phyloP scores from a whole-genome alignment of 2,113 vertebrate genomes.

The Otocyon megalotis region DNA sequence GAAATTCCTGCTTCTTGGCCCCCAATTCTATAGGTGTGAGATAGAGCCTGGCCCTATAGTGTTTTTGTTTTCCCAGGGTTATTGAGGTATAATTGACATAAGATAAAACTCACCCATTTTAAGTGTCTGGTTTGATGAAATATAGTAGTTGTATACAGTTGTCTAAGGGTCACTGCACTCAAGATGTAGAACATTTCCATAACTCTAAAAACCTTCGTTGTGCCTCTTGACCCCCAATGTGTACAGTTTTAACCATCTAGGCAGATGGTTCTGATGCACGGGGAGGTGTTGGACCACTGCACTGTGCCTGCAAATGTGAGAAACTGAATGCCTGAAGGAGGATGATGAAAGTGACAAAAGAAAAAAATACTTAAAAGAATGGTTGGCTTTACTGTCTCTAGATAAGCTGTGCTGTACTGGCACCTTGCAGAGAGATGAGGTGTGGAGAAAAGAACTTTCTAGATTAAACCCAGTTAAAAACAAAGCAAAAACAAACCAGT shows the following conservation, averaged over 20 bases:
- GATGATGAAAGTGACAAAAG: neutral
- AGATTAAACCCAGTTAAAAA: constrained; percentile 17
- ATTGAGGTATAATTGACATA: constrained; percentile 13
- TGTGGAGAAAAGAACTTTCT: constrained; percentile 18
- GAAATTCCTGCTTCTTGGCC: neutral
- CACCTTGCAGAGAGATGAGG: neutral
- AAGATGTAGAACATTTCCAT: constrained; percentile 9
- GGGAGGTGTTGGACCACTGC: neutral
- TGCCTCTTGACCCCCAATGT: neutral
- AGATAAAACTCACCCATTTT: constrained; percentile 5
- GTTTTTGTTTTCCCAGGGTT: neutral
- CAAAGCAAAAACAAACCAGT: neutral
- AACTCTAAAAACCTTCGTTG: neutral
- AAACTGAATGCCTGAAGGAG: neutral
- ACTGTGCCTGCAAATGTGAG: neutral
- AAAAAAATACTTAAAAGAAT: constrained; percentile 12
- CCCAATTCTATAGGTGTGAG: neutral
- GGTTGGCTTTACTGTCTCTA: neutral
- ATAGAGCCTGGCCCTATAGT: neutral
- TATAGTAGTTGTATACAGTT: neutral
- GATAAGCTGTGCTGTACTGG: neutral
- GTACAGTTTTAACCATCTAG: neutral
- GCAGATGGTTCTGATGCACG: neutral
- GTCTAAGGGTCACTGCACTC: neutral
- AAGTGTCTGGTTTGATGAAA: constrained; percentile 29